Evolutionary conservation across 2,797 vertebrate genomes (phyloP).

Genomic region (Ataeniobius toweri): DNA sequence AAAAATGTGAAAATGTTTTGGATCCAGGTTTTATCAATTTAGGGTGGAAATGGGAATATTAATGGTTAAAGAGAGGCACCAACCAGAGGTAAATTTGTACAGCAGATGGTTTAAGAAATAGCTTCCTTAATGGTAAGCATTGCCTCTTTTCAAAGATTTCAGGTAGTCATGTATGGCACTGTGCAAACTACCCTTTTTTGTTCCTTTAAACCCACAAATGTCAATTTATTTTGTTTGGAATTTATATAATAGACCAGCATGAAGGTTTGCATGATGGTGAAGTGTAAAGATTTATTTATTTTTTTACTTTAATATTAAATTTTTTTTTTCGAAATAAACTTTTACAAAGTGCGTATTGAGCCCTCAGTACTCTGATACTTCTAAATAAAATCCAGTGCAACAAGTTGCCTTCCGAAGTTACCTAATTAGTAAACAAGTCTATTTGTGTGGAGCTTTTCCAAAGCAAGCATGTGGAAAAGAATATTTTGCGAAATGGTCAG

Average conservation of each 20-base stretch:
- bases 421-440: not conserved
- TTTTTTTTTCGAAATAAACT: not conserved
- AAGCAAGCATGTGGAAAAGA: not conserved
- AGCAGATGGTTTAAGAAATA: constrained; percentile 23
- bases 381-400: not conserved
- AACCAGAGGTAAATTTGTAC: constrained; percentile 19
- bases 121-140: constrained; percentile 10
- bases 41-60: constrained; percentile 35
- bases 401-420: not conserved
- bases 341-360: not conserved
- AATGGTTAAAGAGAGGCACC: constrained; percentile 26
- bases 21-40: constrained; percentile 54
- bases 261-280: no score
- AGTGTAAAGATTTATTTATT: no score
- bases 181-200: not conserved
- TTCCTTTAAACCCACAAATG: no score
- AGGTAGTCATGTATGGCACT: not conserved
- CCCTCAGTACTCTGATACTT: not conserved
- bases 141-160: constrained; percentile 1
- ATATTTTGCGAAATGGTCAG: not conserved
- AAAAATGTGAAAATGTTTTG: constrained; percentile 47
- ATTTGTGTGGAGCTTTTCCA: not conserved
- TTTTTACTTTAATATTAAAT: no score
- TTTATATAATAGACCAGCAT: no score
- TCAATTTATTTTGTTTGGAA: no score